Percentiles rank a stretch among this genome's conserved stretches.
phyloP scores from a whole-genome alignment of 2,797 vertebrate species.

The Anguilla marmorata region DNA sequence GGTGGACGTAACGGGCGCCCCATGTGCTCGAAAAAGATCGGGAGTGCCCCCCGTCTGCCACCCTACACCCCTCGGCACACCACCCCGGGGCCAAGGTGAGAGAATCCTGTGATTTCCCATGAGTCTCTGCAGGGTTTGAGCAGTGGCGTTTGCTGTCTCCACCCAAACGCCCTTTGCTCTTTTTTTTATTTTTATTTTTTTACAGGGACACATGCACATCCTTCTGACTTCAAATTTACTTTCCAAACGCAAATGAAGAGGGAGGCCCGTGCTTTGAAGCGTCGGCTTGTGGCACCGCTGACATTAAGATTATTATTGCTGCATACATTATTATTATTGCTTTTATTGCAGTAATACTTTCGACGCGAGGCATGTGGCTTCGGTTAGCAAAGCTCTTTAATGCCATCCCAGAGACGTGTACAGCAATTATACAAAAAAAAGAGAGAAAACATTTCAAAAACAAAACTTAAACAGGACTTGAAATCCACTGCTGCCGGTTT shows the following conservation, averaged over 20 bases:
- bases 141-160: background rate
- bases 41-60: background rate
- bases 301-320: constrained; percentile 16
- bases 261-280: background rate
- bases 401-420: constrained; percentile 9
- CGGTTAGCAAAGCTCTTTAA: constrained; percentile 19
- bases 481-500: constrained; percentile 4
- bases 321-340: constrained; percentile 12
- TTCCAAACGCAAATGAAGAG: background rate
- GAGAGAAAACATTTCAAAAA: background rate
- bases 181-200: background rate
- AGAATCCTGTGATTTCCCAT: background rate
- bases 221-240: background rate
- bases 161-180: background rate
- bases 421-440: constrained; percentile 21
- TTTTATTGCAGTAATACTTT: constrained; percentile 8
- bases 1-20: background rate
- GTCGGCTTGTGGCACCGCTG: constrained; percentile 8
- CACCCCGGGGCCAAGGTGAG: background rate
- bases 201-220: background rate
- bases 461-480: background rate
- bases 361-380: constrained; percentile 17
- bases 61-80: background rate
- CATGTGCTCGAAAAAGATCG: background rate
- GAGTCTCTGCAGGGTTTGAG: background rate